Base-by-base conservation (phyloP, 2,888 invertebrate species). In the Aphrophora alni region DNA sequence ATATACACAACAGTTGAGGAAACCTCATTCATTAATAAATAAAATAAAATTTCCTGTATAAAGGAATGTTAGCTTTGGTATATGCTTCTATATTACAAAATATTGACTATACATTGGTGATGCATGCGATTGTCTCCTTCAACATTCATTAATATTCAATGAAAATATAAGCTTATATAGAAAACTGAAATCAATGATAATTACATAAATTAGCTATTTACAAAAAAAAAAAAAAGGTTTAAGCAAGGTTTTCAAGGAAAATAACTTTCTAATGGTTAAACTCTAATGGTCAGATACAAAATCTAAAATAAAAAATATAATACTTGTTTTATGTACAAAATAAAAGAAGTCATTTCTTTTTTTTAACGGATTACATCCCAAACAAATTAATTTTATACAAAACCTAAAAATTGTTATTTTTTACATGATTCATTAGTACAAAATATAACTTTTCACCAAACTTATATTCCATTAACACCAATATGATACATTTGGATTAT, bases 61-160 rank as follows among this genome's bases (percentile, higher is more conserved):
- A 91, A 92, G 92, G 92, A 93, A 92, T 93, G 92, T 92, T 92
- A 92, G 92, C 92, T 93, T 93, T 93, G 92, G 92, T 92, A 92
- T 92, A 82, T 84, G 83, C 84, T 85, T 84, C 83, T 38, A 75
- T 75, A 78, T 38, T 75, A 78, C 69, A 81, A 84, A 84, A 82
- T 83, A 83, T 84, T 82, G 84, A 84, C 82, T 80, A 38, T 75
- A 70, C 75, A 75, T 44, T 70, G 75, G 71, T 75, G 75, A 76
- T 77, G 73, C 38, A 71, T 59, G 28, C 25, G 78, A 79, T 79
- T 79, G 78, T 79, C 78, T 79, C 3, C 38, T 76, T 75, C 21
- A 71, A 80, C 75, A 73, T n/a, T n/a, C n/a, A n/a, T n/a, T n/a
- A n/a, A n/a, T n/a, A n/a, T n/a, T n/a, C n/a, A n/a, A n/a, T n/a